phyloP scores from a whole-genome alignment of 1,140 invertebrate genomes.

The Thrips palmi region DNA sequence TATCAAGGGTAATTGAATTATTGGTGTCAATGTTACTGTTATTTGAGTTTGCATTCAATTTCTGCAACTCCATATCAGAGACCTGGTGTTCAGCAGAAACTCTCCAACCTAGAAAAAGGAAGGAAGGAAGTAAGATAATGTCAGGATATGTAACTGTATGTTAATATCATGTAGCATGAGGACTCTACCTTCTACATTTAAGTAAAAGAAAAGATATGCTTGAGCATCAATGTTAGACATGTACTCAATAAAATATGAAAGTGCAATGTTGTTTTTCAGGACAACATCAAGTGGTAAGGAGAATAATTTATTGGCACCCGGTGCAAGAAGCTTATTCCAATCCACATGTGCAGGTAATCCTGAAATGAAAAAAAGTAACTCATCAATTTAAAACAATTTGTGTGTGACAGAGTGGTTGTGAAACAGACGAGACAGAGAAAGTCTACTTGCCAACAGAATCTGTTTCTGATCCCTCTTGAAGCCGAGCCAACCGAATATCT shows the following conservation, averaged over 20 bases:
- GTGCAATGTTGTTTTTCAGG: constrained; percentile 59
- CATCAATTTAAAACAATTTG: constrained; percentile 14
- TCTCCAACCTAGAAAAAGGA: constrained; percentile 36
- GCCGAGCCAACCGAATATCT: constrained; percentile 40
- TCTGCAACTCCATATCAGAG: constrained; percentile 35
- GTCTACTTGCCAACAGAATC: constrained; percentile 31
- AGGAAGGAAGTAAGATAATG: constrained; percentile 18
- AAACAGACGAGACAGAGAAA: too few species aligned
- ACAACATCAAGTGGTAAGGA: constrained; percentile 55
- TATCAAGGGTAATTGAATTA: constrained; percentile 29
- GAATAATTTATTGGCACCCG: constrained; percentile 41
- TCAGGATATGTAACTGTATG: constrained; percentile 7
- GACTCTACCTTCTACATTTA: constrained; percentile 65
- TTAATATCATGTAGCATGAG: too few species aligned
- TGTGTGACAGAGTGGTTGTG: too few species aligned
- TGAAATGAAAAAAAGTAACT: constrained; percentile 14
- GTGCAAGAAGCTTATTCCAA: constrained; percentile 30
- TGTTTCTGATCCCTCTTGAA: constrained; percentile 33
- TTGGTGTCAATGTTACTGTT: constrained; percentile 2
- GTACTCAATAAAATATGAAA: constrained; percentile 69
- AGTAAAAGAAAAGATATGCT: constrained; percentile 59
- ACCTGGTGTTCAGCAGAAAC: constrained; percentile 60
- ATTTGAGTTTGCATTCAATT: constrained; percentile 21
- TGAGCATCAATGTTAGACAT: constrained; percentile 52
- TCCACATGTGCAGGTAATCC: constrained; percentile 24